Evolutionary conservation across 2,888 invertebrate genomes (phyloP).

Genomic region (Zhuqinia jingwanae): DNA sequence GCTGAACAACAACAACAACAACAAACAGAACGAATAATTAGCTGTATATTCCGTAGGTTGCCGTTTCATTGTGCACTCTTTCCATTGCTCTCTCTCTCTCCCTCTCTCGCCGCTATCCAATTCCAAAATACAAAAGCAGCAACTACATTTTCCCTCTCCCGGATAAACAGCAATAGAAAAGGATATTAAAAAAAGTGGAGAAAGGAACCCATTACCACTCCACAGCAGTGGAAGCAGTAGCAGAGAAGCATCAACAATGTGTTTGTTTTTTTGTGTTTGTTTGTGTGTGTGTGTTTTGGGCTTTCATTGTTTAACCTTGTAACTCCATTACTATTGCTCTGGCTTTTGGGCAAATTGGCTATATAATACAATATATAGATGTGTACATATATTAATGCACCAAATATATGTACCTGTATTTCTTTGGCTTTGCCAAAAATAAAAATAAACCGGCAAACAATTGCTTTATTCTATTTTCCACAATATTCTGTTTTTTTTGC

Average conservation of each 20-base stretch:
- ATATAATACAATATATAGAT: no score
- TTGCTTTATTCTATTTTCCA: conserved; percentile 17
- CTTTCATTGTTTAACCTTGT: not conserved
- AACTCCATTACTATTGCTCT: not conserved
- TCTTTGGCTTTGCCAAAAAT: not conserved
- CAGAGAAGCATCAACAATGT: conserved; percentile 24
- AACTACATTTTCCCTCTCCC: not conserved
- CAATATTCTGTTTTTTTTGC: conserved; percentile 17
- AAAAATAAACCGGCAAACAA: not conserved
- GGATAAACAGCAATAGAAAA: not conserved
- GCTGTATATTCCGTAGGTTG: not conserved
- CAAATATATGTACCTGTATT: not conserved
- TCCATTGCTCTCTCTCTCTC: no score
- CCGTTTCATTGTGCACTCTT: not conserved
- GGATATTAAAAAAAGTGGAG: not conserved
- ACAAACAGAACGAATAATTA: conserved; percentile 58
- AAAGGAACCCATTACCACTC: conserved; percentile 1
- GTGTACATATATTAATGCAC: no score
- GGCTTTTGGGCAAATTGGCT: not conserved
- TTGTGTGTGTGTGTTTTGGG: not conserved
- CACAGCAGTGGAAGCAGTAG: not conserved
- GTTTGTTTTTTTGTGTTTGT: not conserved
- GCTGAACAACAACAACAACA: not conserved
- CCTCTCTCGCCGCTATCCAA: not conserved
- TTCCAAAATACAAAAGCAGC: not conserved